Evolutionary conservation across 2,888 invertebrate genomes (phyloP).

Genomic region (Athripsodes cinereus): DNA sequence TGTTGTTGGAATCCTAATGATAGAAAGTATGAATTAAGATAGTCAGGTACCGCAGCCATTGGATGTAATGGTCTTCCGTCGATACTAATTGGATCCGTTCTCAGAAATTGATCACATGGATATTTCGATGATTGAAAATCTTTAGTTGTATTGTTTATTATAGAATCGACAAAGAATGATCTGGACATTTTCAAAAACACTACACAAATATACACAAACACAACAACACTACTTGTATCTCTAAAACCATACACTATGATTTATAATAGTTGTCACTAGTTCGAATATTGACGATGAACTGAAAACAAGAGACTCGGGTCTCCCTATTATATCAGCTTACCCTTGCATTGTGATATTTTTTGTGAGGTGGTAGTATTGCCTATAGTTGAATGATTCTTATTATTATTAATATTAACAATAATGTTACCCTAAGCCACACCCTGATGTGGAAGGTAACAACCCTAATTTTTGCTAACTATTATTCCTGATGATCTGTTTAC

Average conservation of each 20-base stretch:
- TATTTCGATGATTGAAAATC: slow-evolving; percentile 40
- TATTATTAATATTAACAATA: neutral
- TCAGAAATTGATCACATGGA: slow-evolving; percentile 40
- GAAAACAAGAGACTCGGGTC: neutral
- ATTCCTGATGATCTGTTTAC: too few species aligned
- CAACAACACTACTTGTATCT: neutral
- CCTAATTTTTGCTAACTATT: neutral
- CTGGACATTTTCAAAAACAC: slow-evolving; percentile 62
- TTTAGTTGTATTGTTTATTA: slow-evolving; percentile 63
- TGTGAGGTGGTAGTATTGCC: neutral
- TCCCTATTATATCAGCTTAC: neutral
- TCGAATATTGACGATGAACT: neutral
- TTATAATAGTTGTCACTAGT: neutral
- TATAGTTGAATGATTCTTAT: too few species aligned
- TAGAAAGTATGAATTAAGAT: slow-evolving; percentile 58
- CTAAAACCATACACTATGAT: neutral
- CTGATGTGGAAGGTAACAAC: neutral
- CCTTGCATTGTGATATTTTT: neutral
- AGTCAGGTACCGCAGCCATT: slow-evolving; percentile 55
- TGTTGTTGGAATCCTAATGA: slow-evolving; percentile 59
- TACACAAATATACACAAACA: neutral
- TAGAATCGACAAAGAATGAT: slow-evolving; percentile 74
- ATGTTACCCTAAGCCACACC: neutral
- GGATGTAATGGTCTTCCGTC: slow-evolving; percentile 36
- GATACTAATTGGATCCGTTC: slow-evolving; percentile 40